Percentiles rank a stretch among this genome's conserved stretches.
These are phyloP conservation scores for Heteromormyrus szaboi DNA, from an alignment of 2,797 vertebrate genomes.

Conservation along the genomic window DNA sequence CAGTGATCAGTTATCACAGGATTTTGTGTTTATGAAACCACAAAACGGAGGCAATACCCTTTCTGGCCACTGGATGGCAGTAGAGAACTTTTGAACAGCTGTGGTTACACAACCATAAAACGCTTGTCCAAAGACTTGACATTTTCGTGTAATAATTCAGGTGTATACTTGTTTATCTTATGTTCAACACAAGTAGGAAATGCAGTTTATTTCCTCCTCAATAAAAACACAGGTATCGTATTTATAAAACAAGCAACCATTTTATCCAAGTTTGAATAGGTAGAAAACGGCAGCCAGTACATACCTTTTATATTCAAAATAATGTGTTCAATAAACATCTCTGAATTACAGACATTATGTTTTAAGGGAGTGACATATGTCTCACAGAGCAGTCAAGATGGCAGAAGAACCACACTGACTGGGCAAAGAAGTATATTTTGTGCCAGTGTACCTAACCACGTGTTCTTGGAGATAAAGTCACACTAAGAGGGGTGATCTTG, in stretches of 20 bases:
- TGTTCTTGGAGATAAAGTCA: not conserved
- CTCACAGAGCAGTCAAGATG: not conserved
- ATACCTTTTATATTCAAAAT: not conserved
- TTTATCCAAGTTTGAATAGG: not conserved
- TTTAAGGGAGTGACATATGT: not conserved
- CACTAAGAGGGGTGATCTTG: not conserved
- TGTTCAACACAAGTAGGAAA: not conserved
- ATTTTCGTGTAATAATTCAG: not conserved
- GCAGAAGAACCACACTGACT: not conserved
- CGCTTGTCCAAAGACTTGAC: not conserved
- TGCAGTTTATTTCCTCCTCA: not conserved
- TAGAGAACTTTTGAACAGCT: constrained; percentile 45
- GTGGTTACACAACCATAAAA: not conserved
- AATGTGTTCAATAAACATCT: not conserved
- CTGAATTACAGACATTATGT: not conserved
- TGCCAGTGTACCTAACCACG: not conserved
- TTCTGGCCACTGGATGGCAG: constrained; percentile 63
- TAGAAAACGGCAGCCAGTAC: not conserved
- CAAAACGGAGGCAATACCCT: not conserved
- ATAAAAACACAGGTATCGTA: not conserved
- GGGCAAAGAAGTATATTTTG: not conserved
- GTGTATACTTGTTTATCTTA: constrained; percentile 4
- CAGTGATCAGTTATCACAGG: not conserved
- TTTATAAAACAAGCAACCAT: not conserved
- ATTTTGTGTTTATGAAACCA: not conserved